phyloP scores from a whole-genome alignment of 1,140 invertebrate species.

The Euschistus heros region DNA sequence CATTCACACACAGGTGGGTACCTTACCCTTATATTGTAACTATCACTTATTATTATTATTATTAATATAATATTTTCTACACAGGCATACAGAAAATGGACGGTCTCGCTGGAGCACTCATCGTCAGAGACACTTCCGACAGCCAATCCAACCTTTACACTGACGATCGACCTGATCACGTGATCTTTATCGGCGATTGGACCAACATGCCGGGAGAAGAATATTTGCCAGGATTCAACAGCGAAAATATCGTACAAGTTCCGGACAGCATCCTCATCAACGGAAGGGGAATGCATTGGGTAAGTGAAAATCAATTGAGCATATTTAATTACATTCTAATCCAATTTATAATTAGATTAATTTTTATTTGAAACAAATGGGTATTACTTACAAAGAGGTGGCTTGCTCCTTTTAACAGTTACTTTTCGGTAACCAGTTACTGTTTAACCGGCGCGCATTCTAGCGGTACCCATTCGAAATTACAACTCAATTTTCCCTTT shows the following conservation, averaged over 20 bases:
- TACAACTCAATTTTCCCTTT: too few relatives aligned
- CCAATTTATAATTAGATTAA: too few relatives aligned
- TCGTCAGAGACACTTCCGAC: slow-evolving; percentile 49
- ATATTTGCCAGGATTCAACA: slow-evolving; percentile 67
- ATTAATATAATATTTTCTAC: slow-evolving; percentile 30
- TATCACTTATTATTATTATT: too few relatives aligned
- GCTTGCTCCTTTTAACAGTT: too few relatives aligned
- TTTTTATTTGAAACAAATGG: too few relatives aligned
- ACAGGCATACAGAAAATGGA: slow-evolving; percentile 68
- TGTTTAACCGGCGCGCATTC: too few relatives aligned
- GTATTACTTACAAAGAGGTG: too few relatives aligned
- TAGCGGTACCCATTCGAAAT: too few relatives aligned
- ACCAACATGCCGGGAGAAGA: slow-evolving; percentile 52
- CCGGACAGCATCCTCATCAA: slow-evolving; percentile 45
- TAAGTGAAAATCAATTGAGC: too few relatives aligned
- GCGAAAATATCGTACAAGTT: slow-evolving; percentile 45
- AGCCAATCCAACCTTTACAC: slow-evolving; percentile 52
- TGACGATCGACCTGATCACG: slow-evolving; percentile 55
- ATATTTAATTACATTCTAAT: too few relatives aligned
- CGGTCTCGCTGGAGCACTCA: slow-evolving; percentile 63
- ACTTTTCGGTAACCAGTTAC: too few relatives aligned
- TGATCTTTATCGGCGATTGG: slow-evolving; percentile 69
- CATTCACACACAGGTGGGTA: slow-evolving; percentile 33
- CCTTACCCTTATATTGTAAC: background rate
- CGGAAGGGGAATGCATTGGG: background rate